Percentiles rank a stretch among this genome's conserved stretches.
phyloP scores from a whole-genome alignment of 1,140 invertebrate species.

The Aphis gossypii region DNA sequence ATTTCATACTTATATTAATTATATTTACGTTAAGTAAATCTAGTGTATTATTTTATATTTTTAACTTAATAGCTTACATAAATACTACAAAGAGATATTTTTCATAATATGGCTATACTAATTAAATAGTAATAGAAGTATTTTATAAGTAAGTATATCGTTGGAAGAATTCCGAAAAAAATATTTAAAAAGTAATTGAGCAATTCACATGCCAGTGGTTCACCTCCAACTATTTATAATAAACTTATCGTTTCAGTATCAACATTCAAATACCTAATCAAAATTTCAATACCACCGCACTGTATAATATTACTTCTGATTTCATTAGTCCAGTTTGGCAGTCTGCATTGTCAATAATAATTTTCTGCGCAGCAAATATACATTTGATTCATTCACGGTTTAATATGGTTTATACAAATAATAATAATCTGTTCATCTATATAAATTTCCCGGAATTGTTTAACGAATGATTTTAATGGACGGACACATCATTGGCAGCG shows the following conservation, averaged over 20 bases:
- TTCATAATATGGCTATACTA: not conserved
- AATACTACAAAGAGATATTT: not conserved
- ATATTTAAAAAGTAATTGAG: not conserved
- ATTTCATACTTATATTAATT: not conserved
- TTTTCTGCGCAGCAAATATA: not conserved
- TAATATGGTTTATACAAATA: not conserved
- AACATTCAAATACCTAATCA: not conserved
- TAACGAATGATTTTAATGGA: not conserved
- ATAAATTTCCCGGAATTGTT: not conserved
- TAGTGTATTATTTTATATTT: not conserved
- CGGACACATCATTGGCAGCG: not conserved
- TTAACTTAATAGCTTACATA: not conserved
- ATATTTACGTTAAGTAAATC: not conserved
- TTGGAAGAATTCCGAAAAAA: not conserved
- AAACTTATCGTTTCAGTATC: not conserved
- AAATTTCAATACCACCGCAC: not conserved
- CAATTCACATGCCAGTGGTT: not conserved
- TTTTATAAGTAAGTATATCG: not conserved
- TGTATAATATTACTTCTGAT: not conserved
- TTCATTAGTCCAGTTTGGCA: not conserved
- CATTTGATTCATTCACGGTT: not conserved
- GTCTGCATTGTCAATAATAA: not conserved
- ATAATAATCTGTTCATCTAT: not conserved
- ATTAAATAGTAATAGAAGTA: not conserved
- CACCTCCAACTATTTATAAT: not conserved